Percentiles rank a stretch among this genome's conserved stretches.
phyloP scores from a whole-genome alignment of 2,888 invertebrate species.

The Prenolepis imparis region DNA sequence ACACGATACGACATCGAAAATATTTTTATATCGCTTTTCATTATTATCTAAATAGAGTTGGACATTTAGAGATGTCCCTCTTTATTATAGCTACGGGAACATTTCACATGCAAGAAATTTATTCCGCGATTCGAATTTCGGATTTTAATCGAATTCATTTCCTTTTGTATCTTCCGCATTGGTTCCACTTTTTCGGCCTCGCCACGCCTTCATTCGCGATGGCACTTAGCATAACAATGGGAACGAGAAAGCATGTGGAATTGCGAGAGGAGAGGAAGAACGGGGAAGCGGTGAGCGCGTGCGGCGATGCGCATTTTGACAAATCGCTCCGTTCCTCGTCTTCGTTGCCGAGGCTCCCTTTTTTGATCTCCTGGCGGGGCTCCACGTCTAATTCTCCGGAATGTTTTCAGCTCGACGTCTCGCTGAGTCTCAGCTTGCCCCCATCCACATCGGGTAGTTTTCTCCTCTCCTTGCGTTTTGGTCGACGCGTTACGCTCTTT shows the following conservation, averaged over 20 bases:
- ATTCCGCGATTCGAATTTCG: slow-evolving; percentile 23
- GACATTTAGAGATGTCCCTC: neutral
- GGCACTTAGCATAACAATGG: slow-evolving; percentile 83
- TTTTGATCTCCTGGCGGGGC: slow-evolving; percentile 79
- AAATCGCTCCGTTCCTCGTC: slow-evolving; percentile 80
- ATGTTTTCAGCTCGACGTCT: slow-evolving; percentile 84
- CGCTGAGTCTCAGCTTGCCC: slow-evolving; percentile 84
- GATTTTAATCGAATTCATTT: slow-evolving; percentile 48
- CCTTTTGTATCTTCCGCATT: slow-evolving; percentile 33
- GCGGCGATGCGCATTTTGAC: slow-evolving; percentile 82
- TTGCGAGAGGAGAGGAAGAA: slow-evolving; percentile 50
- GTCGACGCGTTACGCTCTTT: slow-evolving; percentile 40
- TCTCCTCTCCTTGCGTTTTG: slow-evolving; percentile 56
- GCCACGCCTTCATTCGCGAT: slow-evolving; percentile 75
- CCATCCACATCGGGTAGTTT: slow-evolving; percentile 73
- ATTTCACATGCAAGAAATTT: slow-evolving; percentile 25
- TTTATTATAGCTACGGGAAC: neutral
- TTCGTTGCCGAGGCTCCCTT: slow-evolving; percentile 73
- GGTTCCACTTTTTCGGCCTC: slow-evolving; percentile 54
- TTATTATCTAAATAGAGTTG: neutral
- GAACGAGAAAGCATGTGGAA: slow-evolving; percentile 69
- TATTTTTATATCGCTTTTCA: neutral
- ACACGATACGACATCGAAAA: neutral
- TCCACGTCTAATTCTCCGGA: slow-evolving; percentile 84
- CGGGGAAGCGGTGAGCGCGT: slow-evolving; percentile 60